A percentile compares a stretch with the other conserved stretches of the same genome.
Evolutionary conservation across 2,113 vertebrate genomes (phyloP).

Genomic region (Thamnaconus septentrionalis): DNA sequence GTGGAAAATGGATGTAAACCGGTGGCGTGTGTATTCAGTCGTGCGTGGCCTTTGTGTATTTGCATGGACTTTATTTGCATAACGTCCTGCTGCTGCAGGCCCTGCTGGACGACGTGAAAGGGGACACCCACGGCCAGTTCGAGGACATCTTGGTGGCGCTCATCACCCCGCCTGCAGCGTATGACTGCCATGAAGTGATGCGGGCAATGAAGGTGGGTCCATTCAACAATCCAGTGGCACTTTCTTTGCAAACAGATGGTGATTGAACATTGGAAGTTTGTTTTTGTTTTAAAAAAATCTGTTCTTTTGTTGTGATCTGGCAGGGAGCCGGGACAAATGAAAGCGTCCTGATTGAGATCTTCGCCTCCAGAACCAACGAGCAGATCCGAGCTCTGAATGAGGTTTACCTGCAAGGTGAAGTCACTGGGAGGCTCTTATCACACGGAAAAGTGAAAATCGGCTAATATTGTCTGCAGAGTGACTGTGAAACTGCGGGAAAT

Average conservation of each 20-base stretch:
- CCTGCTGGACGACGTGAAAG: constrained; percentile 77
- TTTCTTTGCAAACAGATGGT: too few relatives aligned
- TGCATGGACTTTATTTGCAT: background rate
- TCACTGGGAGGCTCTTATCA: background rate
- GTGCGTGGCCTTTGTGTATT: background rate
- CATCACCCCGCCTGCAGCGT: constrained; percentile 67
- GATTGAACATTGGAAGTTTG: background rate
- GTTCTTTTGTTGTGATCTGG: constrained; percentile 11
- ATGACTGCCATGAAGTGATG: constrained; percentile 78
- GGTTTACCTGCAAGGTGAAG: constrained; percentile 70
- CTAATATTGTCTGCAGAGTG: too few relatives aligned
- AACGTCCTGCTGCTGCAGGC: constrained; percentile 48
- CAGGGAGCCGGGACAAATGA: constrained; percentile 78
- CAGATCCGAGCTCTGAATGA: constrained; percentile 76
- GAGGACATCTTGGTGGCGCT: constrained; percentile 75
- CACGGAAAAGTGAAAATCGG: background rate
- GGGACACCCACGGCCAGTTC: constrained; percentile 76
- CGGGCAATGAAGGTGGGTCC: constrained; percentile 73
- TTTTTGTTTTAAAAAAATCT: background rate
- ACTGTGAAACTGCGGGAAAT: too few relatives aligned
- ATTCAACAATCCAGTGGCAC: too few relatives aligned
- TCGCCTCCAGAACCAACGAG: constrained; percentile 76
- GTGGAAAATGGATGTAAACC: background rate
- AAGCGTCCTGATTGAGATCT: constrained; percentile 76
- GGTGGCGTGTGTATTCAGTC: background rate